Evolutionary conservation across 2,113 vertebrate species (phyloP).

Genomic region (Tauraco erythrolophus): DNA sequence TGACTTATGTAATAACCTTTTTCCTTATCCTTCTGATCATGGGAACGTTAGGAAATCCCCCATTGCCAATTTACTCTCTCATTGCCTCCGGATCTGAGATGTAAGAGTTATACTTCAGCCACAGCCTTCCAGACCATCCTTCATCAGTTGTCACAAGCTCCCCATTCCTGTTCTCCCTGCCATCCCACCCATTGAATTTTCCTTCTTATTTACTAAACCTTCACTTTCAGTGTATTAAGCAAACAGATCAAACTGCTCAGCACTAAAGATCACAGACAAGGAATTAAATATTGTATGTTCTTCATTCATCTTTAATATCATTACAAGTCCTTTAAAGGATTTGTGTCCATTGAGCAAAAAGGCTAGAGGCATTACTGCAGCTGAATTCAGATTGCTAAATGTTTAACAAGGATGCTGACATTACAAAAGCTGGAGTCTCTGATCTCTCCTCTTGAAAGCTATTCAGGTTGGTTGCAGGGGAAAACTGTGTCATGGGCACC

Average conservation of each 20-base stretch:
- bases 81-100: neutral
- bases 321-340: slow-evolving; percentile 54
- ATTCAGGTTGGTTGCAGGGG: slow-evolving; percentile 59
- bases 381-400: slow-evolving; percentile 63
- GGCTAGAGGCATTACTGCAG: slow-evolving; percentile 24
- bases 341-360: slow-evolving; percentile 44
- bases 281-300: slow-evolving; percentile 68
- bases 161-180: neutral
- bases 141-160: neutral
- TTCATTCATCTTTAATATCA: slow-evolving; percentile 63
- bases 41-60: neutral
- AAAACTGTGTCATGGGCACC: slow-evolving; percentile 72
- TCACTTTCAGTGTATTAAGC: neutral
- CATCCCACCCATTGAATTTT: neutral
- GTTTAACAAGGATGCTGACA: slow-evolving; percentile 65
- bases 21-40: neutral
- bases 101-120: neutral
- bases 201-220: slow-evolving; percentile 37
- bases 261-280: slow-evolving; percentile 53
- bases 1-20: neutral
- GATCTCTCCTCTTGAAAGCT: slow-evolving; percentile 59
- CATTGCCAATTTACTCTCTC: neutral
- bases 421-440: slow-evolving; percentile 57
- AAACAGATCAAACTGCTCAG: slow-evolving; percentile 34
- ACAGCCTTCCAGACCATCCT: neutral